A percentile compares a stretch with the other conserved stretches of the same genome.
Conservation (phyloP, 2,888 invertebrate species). For the Dryocosmus kuriphilus region DNA sequence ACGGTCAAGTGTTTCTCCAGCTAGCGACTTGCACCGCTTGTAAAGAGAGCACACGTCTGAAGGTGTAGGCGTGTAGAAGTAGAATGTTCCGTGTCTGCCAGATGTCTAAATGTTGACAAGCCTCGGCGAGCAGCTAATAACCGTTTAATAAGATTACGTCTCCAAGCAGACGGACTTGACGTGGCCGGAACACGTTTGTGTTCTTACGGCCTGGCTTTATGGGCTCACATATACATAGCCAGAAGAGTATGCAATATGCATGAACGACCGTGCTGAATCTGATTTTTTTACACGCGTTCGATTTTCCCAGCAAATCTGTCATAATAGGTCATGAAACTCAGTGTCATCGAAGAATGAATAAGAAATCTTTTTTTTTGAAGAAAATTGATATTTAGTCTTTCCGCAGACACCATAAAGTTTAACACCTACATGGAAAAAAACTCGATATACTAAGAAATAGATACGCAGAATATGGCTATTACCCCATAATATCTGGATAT, state of each 20-base stretch:
- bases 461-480: no score
- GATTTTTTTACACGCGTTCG: conserved; percentile 58
- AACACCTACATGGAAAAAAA: no score
- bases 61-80: conserved; percentile 68
- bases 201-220: conserved; percentile 68
- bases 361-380: no score
- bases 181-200: conserved; percentile 72
- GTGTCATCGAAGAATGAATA: background rate
- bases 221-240: conserved; percentile 59
- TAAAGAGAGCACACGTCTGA: conserved; percentile 56
- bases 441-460: no score
- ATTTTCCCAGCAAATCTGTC: conserved; percentile 59
- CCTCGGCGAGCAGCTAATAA: conserved; percentile 75
- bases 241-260: conserved; percentile 43
- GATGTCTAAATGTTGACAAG: conserved; percentile 77
- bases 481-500: no score
- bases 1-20: conserved; percentile 29
- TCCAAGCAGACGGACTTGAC: conserved; percentile 72
- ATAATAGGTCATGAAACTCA: conserved; percentile 52
- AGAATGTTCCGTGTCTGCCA: conserved; percentile 75
- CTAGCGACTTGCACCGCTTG: conserved; percentile 17
- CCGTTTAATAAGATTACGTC: conserved; percentile 77
- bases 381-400: no score
- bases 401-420: no score
- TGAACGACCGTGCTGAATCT: conserved; percentile 55